Percentiles rank a stretch among this genome's conserved stretches.
These are phyloP conservation scores for Cyprinus carpio DNA, from an alignment of 2,113 vertebrate genomes.

Conservation along the genomic window DNA sequence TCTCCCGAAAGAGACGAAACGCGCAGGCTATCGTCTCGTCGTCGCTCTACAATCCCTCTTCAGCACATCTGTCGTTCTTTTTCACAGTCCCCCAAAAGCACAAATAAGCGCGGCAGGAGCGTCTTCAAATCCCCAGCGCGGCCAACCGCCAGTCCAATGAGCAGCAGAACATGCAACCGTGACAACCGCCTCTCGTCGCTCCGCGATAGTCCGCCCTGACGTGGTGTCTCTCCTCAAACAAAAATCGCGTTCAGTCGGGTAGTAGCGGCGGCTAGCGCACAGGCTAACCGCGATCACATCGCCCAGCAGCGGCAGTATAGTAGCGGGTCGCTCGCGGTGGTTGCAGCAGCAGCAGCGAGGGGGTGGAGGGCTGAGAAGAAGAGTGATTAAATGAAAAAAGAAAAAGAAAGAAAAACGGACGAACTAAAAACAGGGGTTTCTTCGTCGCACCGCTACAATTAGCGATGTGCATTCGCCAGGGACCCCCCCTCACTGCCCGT, in stretches of 20 bases:
- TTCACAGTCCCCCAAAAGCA: conserved; percentile 56
- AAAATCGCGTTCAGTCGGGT: background rate
- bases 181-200: conserved; percentile 37
- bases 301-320: conserved; percentile 64
- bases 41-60: conserved; percentile 35
- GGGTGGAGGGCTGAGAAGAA: conserved; percentile 42
- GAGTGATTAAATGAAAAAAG: conserved; percentile 30
- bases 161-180: conserved; percentile 60
- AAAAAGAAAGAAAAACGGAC: conserved; percentile 48
- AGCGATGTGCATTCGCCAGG: conserved; percentile 61
- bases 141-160: conserved; percentile 46
- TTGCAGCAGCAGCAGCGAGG: conserved; percentile 20
- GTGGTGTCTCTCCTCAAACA: background rate
- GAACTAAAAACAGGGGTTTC: conserved; percentile 52
- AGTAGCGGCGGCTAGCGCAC: conserved; percentile 30
- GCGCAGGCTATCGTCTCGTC: background rate
- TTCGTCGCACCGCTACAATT: conserved; percentile 61
- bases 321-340: conserved; percentile 58
- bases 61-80: conserved; percentile 50
- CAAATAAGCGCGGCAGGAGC: conserved; percentile 30
- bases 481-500: conserved; percentile 59
- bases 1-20: conserved; percentile 49
- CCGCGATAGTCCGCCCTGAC: conserved; percentile 7
- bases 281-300: conserved; percentile 59
- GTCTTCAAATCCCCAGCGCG: conserved; percentile 35